Evolutionary conservation across 1,140 invertebrate species (phyloP), one percentile per base, ranked within the genome.

Genomic region (Steinernema khuongi): DNA sequence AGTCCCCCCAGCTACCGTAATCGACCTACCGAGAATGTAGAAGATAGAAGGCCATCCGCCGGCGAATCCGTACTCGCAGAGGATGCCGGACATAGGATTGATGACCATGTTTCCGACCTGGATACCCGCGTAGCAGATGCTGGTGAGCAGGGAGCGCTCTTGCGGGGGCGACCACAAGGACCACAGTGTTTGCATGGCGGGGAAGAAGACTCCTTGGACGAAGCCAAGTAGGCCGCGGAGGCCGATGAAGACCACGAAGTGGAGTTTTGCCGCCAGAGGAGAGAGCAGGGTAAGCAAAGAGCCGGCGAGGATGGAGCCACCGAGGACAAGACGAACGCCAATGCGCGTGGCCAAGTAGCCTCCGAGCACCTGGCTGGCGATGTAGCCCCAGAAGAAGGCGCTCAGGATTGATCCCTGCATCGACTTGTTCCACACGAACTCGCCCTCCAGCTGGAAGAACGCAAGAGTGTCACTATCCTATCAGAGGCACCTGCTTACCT

Each of bases 241-340:
- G 22, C 81, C 78, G 18, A 88, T 76, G 7, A 88, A 83, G 0
- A 83, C 76, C 30, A 81, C 85, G 17, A 86, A 83, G 74, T 81
- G 79, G 0, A 79, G 91, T 28, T 90, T 89, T 0, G 91, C 91
- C 0, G 92, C 88, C 1, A 90, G 86, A 0, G 93, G 93, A 0
- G 92, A 94, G 26, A 96, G 41, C 81, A 97, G 84, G 0, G 93
- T 94, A 31, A 94, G 86, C 7, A 94, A 83, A 0, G 93, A 91
- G 0, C 93, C 93, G 0, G 89, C 87, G 0, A 91, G 89, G 32
- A 96, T 91, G 28, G 93, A 92, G 78, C 90, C 86, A 31, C 92
- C 92, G 83, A 93, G 92, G 1, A 93, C 88, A 1, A 88, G 86
- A 83, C 92, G 92, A 1, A 91, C 91, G n/a, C 92, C 91, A 81